A percentile compares a stretch with the other conserved stretches of the same genome.
Conservation (phyloP, 2,888 invertebrate genomes). For the Zhuqinia jingwanae region DNA sequence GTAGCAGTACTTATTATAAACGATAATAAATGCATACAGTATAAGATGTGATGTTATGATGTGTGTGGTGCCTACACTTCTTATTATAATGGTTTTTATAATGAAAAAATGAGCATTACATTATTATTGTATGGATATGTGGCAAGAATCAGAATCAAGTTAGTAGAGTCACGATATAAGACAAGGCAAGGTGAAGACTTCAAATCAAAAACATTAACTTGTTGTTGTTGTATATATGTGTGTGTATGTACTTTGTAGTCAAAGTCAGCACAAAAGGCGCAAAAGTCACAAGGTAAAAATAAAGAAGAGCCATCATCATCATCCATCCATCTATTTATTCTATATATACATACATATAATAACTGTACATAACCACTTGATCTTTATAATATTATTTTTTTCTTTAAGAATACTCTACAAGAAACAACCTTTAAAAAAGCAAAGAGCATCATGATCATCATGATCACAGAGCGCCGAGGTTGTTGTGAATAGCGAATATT, state of each 20-base stretch:
- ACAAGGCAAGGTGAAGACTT: neutral
- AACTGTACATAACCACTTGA: neutral
- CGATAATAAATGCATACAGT: slow-evolving; percentile 47
- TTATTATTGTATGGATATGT: slow-evolving; percentile 51
- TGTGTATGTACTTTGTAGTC: neutral
- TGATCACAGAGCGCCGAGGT: neutral
- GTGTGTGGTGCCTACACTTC: neutral
- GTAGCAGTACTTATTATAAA: slow-evolving; percentile 42
- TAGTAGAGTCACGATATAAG: slow-evolving; percentile 17
- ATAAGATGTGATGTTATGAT: slow-evolving; percentile 15
- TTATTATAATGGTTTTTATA: slow-evolving; percentile 14
- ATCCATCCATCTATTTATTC: neutral
- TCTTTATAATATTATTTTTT: slow-evolving; percentile 20
- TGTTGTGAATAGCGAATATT: no score
- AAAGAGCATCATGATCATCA: slow-evolving; percentile 43
- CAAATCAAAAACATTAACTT: no score
- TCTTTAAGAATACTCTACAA: slow-evolving; percentile 35
- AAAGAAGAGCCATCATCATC: neutral
- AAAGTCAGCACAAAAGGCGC: neutral
- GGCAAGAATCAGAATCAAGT: slow-evolving; percentile 54
- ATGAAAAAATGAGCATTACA: slow-evolving; percentile 41
- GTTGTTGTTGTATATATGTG: no score
- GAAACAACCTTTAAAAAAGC: slow-evolving; percentile 53
- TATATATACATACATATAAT: neutral
- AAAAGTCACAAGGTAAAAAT: neutral